Percentiles rank a stretch among this genome's conserved stretches.
Evolutionary conservation across 2,888 invertebrate genomes (phyloP).

Genomic region (Lithodes maja): DNA sequence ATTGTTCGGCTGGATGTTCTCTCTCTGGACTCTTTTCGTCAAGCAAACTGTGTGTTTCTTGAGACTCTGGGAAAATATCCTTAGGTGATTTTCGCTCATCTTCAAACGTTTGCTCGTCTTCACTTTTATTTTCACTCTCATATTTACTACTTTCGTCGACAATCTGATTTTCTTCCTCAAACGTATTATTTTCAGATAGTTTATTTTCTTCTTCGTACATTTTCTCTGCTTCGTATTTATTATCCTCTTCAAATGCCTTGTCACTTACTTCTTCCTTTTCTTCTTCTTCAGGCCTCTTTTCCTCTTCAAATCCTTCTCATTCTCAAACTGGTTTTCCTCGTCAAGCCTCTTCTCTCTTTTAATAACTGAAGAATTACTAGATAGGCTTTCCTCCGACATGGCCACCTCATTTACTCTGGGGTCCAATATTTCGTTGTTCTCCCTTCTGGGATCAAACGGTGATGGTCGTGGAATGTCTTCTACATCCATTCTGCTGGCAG

Average conservation of each 20-base stretch:
- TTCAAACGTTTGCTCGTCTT: slow-evolving; percentile 32
- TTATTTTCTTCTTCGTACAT: slow-evolving; percentile 36
- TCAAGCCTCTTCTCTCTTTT: slow-evolving; percentile 26
- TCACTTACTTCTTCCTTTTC: slow-evolving; percentile 12
- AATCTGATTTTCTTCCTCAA: slow-evolving; percentile 36
- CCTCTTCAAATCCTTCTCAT: slow-evolving; percentile 38
- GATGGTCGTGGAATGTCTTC: slow-evolving; percentile 39
- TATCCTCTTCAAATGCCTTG: slow-evolving; percentile 34
- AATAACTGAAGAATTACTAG: slow-evolving; percentile 22
- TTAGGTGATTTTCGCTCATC: slow-evolving; percentile 41
- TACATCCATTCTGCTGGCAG: slow-evolving; percentile 51
- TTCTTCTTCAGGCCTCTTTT: slow-evolving; percentile 21
- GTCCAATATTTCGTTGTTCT: slow-evolving; percentile 12
- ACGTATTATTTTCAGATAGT: slow-evolving; percentile 28
- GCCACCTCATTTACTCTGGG: slow-evolving; percentile 17
- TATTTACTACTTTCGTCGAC: slow-evolving; percentile 37
- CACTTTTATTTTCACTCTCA: slow-evolving; percentile 31
- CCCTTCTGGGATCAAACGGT: slow-evolving; percentile 37
- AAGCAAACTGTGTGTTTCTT: slow-evolving; percentile 40
- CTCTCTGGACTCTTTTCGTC: slow-evolving; percentile 46
- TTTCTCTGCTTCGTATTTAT: slow-evolving; percentile 9
- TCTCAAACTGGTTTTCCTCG: slow-evolving; percentile 36
- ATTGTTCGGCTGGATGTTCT: slow-evolving; percentile 25
- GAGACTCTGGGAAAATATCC: slow-evolving; percentile 50
- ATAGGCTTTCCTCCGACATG: slow-evolving; percentile 43